phyloP scores from a whole-genome alignment of 2,113 vertebrate species.

The Galbula dea region DNA sequence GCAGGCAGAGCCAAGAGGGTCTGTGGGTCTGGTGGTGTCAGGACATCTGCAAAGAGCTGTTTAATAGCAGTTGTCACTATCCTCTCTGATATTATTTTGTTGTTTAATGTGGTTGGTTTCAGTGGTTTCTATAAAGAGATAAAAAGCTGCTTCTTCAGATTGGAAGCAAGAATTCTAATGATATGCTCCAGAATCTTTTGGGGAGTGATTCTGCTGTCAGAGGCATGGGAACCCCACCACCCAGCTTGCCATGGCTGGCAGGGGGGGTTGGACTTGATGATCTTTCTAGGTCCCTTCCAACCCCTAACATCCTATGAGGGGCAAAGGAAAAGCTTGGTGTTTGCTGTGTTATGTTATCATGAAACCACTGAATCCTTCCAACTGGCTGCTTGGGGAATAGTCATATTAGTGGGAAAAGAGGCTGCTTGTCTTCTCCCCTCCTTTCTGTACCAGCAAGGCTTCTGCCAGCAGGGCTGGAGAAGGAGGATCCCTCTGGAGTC shows the following conservation, averaged over 20 bases:
- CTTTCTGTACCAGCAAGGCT: background rate
- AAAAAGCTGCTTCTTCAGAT: background rate
- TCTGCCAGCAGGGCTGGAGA: background rate
- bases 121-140: background rate
- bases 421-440: background rate
- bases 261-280: too few relatives aligned
- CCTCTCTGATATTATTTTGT: background rate
- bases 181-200: background rate
- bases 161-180: background rate
- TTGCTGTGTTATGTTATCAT: background rate
- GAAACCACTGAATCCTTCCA: background rate
- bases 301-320: too few relatives aligned
- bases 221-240: background rate
- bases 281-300: too few relatives aligned
- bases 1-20: background rate
- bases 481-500: accelerated
- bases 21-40: background rate
- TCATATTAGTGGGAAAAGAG: background rate
- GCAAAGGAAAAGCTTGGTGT: background rate
- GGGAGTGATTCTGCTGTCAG: background rate
- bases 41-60: slow-evolving; percentile 39
- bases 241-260: background rate
- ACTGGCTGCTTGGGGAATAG: background rate
- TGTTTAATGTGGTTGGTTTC: slow-evolving; percentile 8
- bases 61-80: slow-evolving; percentile 34